Conservation (phyloP, 2,797 vertebrate genomes). For the Lacerta agilis region DNA sequence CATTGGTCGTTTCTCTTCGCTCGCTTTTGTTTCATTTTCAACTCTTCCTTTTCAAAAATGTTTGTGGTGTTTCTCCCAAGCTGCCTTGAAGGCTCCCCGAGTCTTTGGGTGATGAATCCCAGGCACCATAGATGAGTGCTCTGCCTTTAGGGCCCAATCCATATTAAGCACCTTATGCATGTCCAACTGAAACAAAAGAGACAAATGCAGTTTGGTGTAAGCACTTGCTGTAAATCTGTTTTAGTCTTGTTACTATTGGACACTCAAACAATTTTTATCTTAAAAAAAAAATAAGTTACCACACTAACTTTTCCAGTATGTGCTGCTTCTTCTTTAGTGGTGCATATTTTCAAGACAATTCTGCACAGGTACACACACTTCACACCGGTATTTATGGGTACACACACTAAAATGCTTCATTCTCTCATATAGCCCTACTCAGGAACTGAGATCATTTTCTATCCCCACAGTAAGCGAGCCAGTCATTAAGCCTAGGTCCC, state of each 20-base stretch:
- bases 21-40: slow-evolving; percentile 64
- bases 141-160: slow-evolving; percentile 37
- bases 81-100: slow-evolving; percentile 28
- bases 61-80: slow-evolving; percentile 35
- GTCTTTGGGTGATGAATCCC: slow-evolving; percentile 46
- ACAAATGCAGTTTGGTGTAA: slow-evolving; percentile 44
- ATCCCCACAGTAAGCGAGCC: background rate
- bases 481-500: background rate
- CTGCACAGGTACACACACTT: background rate
- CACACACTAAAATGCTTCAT: background rate
- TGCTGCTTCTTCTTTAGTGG: slow-evolving; percentile 23
- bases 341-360: background rate
- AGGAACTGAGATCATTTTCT: background rate
- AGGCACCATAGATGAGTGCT: slow-evolving; percentile 51
- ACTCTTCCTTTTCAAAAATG: slow-evolving; percentile 54
- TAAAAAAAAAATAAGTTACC: slow-evolving; percentile 42
- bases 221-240: slow-evolving; percentile 57
- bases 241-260: slow-evolving; percentile 57
- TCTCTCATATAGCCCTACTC: background rate
- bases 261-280: slow-evolving; percentile 55
- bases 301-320: slow-evolving; percentile 55
- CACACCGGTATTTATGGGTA: too few species aligned
- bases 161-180: background rate
- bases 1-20: slow-evolving; percentile 48
- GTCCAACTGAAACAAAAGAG: background rate